A percentile compares a stretch with the other conserved stretches of the same genome.
Conservation (phyloP, 2,113 vertebrate genomes). For the Saguinus midas region DNA sequence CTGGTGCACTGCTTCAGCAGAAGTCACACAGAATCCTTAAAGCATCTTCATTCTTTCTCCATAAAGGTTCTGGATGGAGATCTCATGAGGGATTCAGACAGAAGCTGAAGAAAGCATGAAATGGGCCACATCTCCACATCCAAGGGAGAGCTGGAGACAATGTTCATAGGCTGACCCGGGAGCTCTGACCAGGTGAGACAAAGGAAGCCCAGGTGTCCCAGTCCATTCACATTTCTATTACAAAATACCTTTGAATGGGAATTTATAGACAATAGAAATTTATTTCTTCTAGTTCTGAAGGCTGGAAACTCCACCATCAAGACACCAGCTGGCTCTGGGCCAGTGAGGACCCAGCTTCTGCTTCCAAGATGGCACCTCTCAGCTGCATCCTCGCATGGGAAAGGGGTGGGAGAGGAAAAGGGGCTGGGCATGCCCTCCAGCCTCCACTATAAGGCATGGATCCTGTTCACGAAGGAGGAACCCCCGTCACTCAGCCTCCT, state of each 20-base stretch:
- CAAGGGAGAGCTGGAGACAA: background rate
- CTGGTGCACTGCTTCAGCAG: background rate
- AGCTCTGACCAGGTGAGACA: too few relatives aligned
- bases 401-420: background rate
- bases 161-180: background rate
- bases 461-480: background rate
- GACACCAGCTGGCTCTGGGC: background rate
- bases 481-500: background rate
- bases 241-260: background rate
- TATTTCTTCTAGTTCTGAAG: background rate
- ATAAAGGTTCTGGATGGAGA: conserved; percentile 34
- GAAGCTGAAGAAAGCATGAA: conserved; percentile 46
- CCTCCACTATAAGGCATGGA: background rate
- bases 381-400: background rate
- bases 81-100: background rate
- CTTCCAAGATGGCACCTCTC: background rate
- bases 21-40: background rate
- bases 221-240: background rate
- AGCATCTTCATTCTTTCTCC: conserved; percentile 63
- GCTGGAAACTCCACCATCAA: background rate
- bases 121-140: conserved; percentile 41
- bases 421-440: too few relatives aligned
- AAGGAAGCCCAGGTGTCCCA: background rate
- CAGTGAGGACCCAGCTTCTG: background rate
- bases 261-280: background rate